These are phyloP conservation scores for Thumatha senex DNA, from an alignment of 2,888 invertebrate species.

Conservation along the genomic window DNA sequence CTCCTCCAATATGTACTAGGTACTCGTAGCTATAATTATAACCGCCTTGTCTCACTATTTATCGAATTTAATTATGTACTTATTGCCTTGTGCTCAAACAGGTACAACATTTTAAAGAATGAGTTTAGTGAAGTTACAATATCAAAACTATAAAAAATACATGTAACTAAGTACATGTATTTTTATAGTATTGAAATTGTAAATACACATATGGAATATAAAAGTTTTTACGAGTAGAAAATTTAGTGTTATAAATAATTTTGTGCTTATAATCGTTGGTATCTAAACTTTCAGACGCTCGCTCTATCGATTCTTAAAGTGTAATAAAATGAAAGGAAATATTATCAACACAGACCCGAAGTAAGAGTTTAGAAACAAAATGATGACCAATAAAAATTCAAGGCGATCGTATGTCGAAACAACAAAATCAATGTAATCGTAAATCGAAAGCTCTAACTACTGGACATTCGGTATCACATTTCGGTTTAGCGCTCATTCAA, in stretches of 20 bases:
- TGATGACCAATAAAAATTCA: constrained; percentile 34
- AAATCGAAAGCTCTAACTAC: constrained; percentile 34
- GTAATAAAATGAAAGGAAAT: constrained; percentile 25
- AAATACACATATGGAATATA: no score
- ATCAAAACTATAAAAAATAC: no score
- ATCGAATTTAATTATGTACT: constrained; percentile 31
- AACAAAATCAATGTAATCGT: constrained; percentile 31
- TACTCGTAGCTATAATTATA: constrained; percentile 26
- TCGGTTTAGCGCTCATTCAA: constrained; percentile 6
- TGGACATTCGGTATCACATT: constrained; percentile 36
- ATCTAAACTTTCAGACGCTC: constrained; percentile 21
- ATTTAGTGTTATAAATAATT: no score
- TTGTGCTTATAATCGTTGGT: constrained; percentile 22
- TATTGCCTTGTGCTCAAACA: constrained; percentile 1
- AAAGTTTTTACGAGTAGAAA: no score
- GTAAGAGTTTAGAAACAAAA: constrained; percentile 32
- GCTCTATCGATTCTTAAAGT: constrained; percentile 16
- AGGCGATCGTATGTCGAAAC: not conserved
- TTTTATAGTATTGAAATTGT: no score
- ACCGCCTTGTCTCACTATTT: constrained; percentile 1
- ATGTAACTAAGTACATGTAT: no score
- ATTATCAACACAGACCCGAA: constrained; percentile 35
- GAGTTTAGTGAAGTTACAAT: no score
- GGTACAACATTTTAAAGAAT: no score
- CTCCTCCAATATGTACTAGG: constrained; percentile 22